Percentiles rank a stretch among this genome's conserved stretches.
phyloP scores from a whole-genome alignment of 2,113 vertebrate species.

The Eulacestoma nigropectus region DNA sequence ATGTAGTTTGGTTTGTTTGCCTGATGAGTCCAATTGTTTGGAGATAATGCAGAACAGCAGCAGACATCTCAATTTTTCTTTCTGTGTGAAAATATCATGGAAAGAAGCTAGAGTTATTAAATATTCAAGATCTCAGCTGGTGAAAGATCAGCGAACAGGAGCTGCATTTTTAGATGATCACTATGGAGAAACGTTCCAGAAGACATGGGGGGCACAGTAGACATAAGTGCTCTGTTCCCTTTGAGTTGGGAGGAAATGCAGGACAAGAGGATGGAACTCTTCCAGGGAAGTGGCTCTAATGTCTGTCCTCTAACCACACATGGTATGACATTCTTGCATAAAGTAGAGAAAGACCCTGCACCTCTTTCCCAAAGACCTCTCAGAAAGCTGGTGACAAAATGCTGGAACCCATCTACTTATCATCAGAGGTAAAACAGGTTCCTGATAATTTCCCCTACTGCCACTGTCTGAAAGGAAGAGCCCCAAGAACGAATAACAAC shows the following conservation, averaged over 20 bases:
- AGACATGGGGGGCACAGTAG: neutral
- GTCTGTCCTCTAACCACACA: neutral
- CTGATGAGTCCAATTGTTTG: conserved; percentile 21
- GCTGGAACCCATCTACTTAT: neutral
- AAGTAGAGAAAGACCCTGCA: neutral
- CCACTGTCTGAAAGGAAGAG: neutral
- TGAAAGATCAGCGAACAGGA: neutral
- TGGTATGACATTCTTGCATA: neutral
- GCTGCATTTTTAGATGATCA: neutral
- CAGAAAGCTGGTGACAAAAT: neutral
- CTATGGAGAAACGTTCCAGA: neutral
- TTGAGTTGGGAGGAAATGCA: neutral
- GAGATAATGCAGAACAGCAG: conserved; percentile 20
- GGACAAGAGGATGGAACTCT: neutral
- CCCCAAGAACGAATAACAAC: neutral
- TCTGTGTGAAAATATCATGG: neutral
- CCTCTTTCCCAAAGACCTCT: neutral
- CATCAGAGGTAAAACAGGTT: neutral
- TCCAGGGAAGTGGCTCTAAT: neutral
- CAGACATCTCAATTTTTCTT: conserved; percentile 26
- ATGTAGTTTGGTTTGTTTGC: neutral
- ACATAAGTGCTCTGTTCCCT: neutral
- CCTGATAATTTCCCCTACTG: neutral
- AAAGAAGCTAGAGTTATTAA: neutral
- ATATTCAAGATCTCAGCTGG: neutral